These are phyloP conservation scores for Caerostris extrusa DNA, from an alignment of 1,140 invertebrate species.

Conservation along the genomic window DNA sequence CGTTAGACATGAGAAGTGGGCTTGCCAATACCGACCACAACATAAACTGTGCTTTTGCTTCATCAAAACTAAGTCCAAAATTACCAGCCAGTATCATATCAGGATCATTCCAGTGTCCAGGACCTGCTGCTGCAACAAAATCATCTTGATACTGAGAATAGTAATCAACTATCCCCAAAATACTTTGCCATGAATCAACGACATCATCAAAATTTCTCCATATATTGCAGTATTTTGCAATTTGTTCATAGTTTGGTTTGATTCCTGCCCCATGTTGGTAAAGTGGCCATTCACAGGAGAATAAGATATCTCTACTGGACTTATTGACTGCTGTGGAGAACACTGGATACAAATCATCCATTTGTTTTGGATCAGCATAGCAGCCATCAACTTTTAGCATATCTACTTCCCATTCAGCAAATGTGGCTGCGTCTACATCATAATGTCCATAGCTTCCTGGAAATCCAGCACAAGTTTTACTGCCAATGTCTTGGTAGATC, in stretches of 20 bases:
- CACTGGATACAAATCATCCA: constrained; percentile 80
- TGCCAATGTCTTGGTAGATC: constrained; percentile 86
- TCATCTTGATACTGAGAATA: constrained; percentile 83
- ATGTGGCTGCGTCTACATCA: constrained; percentile 84
- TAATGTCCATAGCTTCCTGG: constrained; percentile 84
- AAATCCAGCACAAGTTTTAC: constrained; percentile 84
- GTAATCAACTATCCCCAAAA: constrained; percentile 84
- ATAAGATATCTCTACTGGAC: constrained; percentile 82
- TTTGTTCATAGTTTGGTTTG: constrained; percentile 83
- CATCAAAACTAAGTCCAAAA: constrained; percentile 76
- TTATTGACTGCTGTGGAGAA: constrained; percentile 81
- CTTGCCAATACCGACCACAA: constrained; percentile 79
- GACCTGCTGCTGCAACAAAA: constrained; percentile 90
- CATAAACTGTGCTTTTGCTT: constrained; percentile 79
- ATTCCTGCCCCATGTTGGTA: constrained; percentile 79
- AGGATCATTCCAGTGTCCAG: constrained; percentile 98
- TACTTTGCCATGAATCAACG: constrained; percentile 83
- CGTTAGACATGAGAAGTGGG: constrained; percentile 79
- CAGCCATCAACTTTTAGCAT: constrained; percentile 86
- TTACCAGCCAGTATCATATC: constrained; percentile 89
- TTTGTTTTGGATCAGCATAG: constrained; percentile 67
- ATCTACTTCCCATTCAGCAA: constrained; percentile 85
- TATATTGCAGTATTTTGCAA: constrained; percentile 84
- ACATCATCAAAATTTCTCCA: constrained; percentile 86
- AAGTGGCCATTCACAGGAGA: constrained; percentile 82